Percentiles rank a stretch among this genome's conserved stretches.
phyloP scores from a whole-genome alignment of 1,140 invertebrate genomes.

The Palaemon carinicauda region DNA sequence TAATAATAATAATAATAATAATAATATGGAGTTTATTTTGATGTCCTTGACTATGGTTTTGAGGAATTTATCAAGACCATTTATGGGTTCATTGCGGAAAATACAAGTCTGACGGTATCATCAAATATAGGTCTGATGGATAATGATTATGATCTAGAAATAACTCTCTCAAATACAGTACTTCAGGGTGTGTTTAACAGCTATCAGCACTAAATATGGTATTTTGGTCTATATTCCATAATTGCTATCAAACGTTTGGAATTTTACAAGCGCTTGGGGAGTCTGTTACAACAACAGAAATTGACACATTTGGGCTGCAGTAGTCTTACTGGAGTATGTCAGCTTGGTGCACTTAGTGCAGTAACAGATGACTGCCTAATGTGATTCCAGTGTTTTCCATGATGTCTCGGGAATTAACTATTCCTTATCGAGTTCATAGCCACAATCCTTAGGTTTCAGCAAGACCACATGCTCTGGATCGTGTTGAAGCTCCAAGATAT shows the following conservation, averaged over 20 bases:
- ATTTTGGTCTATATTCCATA: not conserved
- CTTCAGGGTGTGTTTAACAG: not conserved
- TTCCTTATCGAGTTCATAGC: not conserved
- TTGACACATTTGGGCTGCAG: not conserved
- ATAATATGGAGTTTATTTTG: too few species aligned
- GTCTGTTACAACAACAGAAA: not conserved
- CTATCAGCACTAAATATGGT: not conserved
- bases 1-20: too few species aligned
- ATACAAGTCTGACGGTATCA: too few species aligned
- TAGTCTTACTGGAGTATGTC: not conserved
- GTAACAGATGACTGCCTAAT: slow-evolving; percentile 2
- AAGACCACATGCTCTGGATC: not conserved
- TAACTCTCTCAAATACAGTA: not conserved
- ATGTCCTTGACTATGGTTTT: too few species aligned
- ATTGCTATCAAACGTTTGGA: not conserved
- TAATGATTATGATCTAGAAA: too few species aligned
- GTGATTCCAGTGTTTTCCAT: slow-evolving; percentile 5
- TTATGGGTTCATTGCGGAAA: too few species aligned
- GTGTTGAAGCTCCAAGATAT: not conserved
- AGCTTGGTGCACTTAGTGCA: not conserved
- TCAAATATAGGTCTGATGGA: too few species aligned
- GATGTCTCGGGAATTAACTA: not conserved
- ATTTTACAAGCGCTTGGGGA: not conserved
- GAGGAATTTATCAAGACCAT: too few species aligned
- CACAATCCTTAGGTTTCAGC: not conserved